Evolutionary conservation across 1,140 invertebrate genomes (phyloP).

Genomic region (Macrobrachium nipponense): DNA sequence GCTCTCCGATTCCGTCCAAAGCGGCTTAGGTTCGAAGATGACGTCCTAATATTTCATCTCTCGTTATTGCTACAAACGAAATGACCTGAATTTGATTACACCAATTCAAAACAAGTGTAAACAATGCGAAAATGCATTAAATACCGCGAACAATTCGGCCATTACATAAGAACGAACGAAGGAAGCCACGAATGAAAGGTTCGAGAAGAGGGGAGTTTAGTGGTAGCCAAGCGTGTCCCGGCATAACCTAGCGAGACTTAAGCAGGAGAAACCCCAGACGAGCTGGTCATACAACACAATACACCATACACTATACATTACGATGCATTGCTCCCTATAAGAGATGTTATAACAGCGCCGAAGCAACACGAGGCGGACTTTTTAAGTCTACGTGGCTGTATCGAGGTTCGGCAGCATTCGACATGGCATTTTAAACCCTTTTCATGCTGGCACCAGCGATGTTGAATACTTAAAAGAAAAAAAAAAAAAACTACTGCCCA

Average conservation of each 20-base stretch:
- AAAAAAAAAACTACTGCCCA: too few species aligned
- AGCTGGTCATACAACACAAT: constrained; percentile 13
- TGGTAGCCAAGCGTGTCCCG: constrained; percentile 26
- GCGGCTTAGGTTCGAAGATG: too few species aligned
- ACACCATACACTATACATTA: constrained; percentile 16
- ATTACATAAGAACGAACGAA: background rate
- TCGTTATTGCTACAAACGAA: background rate
- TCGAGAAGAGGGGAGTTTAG: constrained; percentile 13
- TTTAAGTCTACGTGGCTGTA: too few species aligned
- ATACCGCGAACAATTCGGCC: too few species aligned
- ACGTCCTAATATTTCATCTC: background rate
- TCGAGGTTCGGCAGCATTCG: too few species aligned
- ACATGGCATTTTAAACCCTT: too few species aligned
- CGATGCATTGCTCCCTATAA: background rate
- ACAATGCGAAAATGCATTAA: too few species aligned
- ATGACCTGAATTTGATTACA: too few species aligned
- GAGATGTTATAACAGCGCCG: background rate
- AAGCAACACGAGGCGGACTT: background rate
- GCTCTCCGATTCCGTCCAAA: background rate
- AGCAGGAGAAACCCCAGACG: constrained; percentile 7
- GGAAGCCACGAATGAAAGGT: background rate
- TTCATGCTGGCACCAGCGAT: too few species aligned
- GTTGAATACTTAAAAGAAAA: too few species aligned
- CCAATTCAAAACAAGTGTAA: too few species aligned
- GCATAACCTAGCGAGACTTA: constrained; percentile 20